Base-by-base conservation (phyloP, 2,888 invertebrate species). In the Phania funesta region DNA sequence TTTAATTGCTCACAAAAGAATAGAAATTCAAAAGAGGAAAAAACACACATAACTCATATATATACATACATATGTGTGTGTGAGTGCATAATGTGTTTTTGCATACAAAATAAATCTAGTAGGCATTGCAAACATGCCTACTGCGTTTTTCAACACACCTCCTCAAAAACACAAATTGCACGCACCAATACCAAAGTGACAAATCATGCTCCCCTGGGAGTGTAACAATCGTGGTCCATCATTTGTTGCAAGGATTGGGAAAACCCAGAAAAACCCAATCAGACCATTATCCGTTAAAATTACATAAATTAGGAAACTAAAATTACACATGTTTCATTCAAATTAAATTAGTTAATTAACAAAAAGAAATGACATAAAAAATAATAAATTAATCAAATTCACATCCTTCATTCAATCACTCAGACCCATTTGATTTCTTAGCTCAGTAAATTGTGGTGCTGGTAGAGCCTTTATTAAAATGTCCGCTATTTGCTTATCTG, bases 391-490 rank as follows among this genome's bases (percentile, higher is more conserved):
- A 44, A 44, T 18, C 16, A 44, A 44, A 44, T 20, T 0, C 16
- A 38, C 13, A n/a, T 22, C 22, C 29, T 24, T 8, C 24, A 26
- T n/a, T 24, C 50, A 32, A 13, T 48, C 29, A 7, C 18, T 22
- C 8, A 62, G 32, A n/a, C 76, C 62, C 41, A 77, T 7, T 60
- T 65, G 65, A 7, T 11, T 48, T 16, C 65, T 78, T 11, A 79
- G 26, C 1, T 58, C 32, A 6, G 75, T 32, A 62, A 79, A 83
- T 73, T 65, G 22, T 6, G 50, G 32, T 20, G 20, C 48, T 54
- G 80, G 76, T 13, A 83, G 60, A 13, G 71, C 70, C 38, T 84
- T 83, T 4, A 78, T 82, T 5, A 84, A 58, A 18, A 82, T 67
- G 26, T 83, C 77, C 18, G 83, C 74, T 2, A 80, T 26, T 62